Evolutionary conservation across 2,888 invertebrate genomes (phyloP).

Genomic region (Lasioglossum morio): DNA sequence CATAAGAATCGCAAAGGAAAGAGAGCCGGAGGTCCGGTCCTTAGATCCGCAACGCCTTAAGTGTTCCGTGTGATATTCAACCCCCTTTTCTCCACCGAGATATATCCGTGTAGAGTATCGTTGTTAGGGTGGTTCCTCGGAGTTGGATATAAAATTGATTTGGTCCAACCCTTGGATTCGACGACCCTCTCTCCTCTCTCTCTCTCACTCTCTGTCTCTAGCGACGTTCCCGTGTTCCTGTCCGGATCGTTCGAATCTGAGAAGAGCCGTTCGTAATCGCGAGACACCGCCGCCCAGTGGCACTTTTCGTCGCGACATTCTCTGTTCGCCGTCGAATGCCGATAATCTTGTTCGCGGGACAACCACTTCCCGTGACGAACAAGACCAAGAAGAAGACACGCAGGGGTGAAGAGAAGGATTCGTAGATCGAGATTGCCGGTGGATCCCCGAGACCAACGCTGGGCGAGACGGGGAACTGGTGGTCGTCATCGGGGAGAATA

Average conservation of each 20-base stretch:
- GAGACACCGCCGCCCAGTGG: constrained; percentile 16
- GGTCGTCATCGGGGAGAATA: constrained; percentile 71
- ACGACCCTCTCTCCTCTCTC: constrained; percentile 38
- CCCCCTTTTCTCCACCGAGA: constrained; percentile 25
- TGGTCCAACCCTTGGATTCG: constrained; percentile 74
- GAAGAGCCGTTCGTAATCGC: background rate
- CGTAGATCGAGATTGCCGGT: constrained; percentile 27
- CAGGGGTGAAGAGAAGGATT: background rate
- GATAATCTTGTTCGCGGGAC: background rate
- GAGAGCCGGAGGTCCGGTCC: constrained; percentile 3
- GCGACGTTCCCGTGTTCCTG: constrained; percentile 35
- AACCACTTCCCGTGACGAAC: background rate
- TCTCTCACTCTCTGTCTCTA: background rate
- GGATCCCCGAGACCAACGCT: constrained; percentile 42
- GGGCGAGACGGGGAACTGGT: constrained; percentile 56
- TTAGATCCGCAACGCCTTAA: background rate
- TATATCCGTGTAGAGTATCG: constrained; percentile 44
- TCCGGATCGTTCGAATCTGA: constrained; percentile 43
- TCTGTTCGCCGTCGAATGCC: background rate
- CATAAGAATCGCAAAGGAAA: too few relatives aligned
- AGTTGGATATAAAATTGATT: constrained; percentile 71
- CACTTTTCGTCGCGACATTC: constrained; percentile 22
- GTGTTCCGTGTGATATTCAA: background rate
- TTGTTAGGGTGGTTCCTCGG: constrained; percentile 59
- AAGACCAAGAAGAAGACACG: background rate